Evolutionary conservation across 1,140 invertebrate genomes (phyloP).

Genomic region (Ylistrum balloti): DNA sequence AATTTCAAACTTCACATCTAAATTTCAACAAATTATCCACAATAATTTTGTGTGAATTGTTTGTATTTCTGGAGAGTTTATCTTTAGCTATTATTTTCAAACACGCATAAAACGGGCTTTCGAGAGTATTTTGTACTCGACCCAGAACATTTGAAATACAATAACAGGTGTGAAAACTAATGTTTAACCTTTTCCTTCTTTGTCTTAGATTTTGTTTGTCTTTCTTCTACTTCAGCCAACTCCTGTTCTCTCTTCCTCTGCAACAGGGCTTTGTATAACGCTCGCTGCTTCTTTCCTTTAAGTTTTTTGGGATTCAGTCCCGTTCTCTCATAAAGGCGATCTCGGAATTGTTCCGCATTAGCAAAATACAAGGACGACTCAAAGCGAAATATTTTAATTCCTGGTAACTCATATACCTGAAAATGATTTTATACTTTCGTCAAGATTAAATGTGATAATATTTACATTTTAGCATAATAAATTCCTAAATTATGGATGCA

Average conservation of each 20-base stretch:
- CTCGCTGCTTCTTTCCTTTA: slow-evolving; percentile 66
- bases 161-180: no score
- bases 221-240: slow-evolving; percentile 55
- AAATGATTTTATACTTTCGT: slow-evolving; percentile 55
- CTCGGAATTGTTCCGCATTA: slow-evolving; percentile 80
- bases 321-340: slow-evolving; percentile 76
- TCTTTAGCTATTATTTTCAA: no score
- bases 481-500: no score
- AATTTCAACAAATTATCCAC: no score
- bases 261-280: slow-evolving; percentile 64
- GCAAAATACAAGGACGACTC: slow-evolving; percentile 82
- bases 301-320: slow-evolving; percentile 74
- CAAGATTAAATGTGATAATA: no score
- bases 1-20: no score
- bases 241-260: slow-evolving; percentile 65
- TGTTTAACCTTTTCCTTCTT: slow-evolving; percentile 63
- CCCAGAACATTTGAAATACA: no score
- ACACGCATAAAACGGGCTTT: no score
- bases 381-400: slow-evolving; percentile 82
- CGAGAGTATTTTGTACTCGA: no score
- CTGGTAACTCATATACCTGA: slow-evolving; percentile 80
- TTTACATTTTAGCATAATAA: no score
- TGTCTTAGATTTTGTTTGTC: slow-evolving; percentile 9
- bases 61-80: no score
- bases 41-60: no score